phyloP scores from a whole-genome alignment of 2,113 vertebrate species.

The Sceloporus undulatus region DNA sequence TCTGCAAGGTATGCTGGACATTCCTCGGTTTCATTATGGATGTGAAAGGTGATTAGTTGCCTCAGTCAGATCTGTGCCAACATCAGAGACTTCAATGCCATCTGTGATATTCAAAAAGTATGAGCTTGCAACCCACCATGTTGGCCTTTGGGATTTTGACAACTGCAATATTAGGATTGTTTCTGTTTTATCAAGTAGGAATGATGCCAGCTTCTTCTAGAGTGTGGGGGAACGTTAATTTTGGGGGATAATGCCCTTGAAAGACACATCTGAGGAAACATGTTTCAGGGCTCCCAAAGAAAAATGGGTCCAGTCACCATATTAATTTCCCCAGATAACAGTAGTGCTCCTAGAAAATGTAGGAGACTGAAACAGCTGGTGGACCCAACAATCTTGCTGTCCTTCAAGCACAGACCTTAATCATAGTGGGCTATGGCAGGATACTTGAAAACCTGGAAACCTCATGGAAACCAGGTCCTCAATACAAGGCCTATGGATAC shows the following conservation, averaged over 20 bases:
- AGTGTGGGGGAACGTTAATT: neutral
- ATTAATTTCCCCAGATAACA: neutral
- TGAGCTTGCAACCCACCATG: neutral
- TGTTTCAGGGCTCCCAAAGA: neutral
- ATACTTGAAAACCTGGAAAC: neutral
- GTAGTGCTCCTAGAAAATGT: neutral
- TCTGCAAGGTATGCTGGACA: neutral
- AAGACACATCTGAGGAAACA: neutral
- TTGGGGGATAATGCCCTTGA: neutral
- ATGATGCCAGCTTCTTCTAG: neutral
- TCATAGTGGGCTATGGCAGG: neutral
- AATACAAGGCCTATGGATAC: neutral
- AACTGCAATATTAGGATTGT: too few relatives aligned
- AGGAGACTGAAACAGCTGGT: neutral
- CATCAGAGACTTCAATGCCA: neutral
- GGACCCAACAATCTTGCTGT: neutral
- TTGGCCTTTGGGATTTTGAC: neutral
- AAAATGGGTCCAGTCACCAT: neutral
- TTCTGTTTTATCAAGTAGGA: neutral
- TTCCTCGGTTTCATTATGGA: neutral
- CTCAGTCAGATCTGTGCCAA: neutral
- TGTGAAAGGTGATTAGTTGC: neutral
- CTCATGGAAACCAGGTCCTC: neutral
- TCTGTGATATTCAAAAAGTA: neutral
- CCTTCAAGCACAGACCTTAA: neutral